Evolutionary conservation across 2,113 vertebrate species (phyloP).

Genomic region (Gobiocypris rarus): DNA sequence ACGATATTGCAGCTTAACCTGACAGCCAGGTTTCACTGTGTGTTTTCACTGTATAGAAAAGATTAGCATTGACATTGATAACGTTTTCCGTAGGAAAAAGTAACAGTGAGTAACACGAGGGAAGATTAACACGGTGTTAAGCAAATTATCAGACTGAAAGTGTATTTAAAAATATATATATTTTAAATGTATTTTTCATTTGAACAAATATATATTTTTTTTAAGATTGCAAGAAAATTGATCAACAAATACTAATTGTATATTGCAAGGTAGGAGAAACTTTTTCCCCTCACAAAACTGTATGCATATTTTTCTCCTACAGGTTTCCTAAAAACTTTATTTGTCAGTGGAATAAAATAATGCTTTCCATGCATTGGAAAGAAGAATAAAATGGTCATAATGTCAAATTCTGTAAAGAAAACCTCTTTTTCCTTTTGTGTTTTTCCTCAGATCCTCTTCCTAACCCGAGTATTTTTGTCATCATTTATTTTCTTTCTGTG

Average conservation of each 20-base stretch:
- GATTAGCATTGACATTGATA: neutral
- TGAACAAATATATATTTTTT: neutral
- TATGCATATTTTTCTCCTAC: no score
- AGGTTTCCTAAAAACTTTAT: no score
- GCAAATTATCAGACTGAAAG: neutral
- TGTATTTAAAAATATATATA: neutral
- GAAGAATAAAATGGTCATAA: neutral
- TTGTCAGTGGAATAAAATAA: no score
- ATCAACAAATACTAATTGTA: neutral
- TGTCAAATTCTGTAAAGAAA: neutral
- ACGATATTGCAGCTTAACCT: neutral
- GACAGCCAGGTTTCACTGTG: neutral
- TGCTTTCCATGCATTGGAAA: neutral
- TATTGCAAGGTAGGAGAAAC: neutral
- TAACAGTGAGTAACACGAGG: neutral
- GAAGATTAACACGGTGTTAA: neutral
- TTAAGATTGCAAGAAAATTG: neutral
- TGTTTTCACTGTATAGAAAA: neutral
- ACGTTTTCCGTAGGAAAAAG: neutral
- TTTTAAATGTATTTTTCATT: neutral
- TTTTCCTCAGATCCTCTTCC: neutral
- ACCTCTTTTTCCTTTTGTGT: neutral
- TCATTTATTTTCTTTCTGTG: neutral
- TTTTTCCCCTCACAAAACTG: no score
- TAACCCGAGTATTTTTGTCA: neutral